Evolutionary conservation across 2,797 vertebrate species (phyloP).

Genomic region (Xerus rutilus): DNA sequence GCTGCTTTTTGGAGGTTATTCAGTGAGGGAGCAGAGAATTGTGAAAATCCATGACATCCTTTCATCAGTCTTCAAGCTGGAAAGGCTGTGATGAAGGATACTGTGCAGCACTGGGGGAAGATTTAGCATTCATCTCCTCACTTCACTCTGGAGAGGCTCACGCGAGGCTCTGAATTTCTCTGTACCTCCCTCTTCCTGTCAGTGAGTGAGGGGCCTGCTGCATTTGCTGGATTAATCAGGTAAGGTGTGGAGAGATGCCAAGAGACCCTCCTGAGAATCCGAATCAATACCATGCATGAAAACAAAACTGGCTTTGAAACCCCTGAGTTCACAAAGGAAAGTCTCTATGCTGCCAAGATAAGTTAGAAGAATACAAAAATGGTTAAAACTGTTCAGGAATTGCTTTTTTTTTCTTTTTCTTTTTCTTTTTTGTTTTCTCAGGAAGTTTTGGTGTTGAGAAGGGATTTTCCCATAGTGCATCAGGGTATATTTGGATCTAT

Average conservation of each 20-base stretch:
- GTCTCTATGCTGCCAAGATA: conserved; percentile 49
- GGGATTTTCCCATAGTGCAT: conserved; percentile 42
- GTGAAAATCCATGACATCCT: background rate
- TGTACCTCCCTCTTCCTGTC: background rate
- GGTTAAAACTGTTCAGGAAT: conserved; percentile 43
- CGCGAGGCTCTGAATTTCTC: conserved; percentile 10
- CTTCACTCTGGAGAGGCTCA: background rate
- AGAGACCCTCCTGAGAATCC: conserved; percentile 52
- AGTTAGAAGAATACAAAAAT: conserved; percentile 66
- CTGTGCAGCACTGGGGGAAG: no score
- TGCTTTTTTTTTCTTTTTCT: background rate
- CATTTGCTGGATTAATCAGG: conserved; percentile 49
- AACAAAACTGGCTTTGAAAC: conserved; percentile 72
- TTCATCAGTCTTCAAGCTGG: background rate
- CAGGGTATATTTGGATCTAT: background rate
- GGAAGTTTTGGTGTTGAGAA: conserved; percentile 41
- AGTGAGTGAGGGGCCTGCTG: background rate
- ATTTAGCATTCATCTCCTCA: background rate
- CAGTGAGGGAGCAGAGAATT: background rate
- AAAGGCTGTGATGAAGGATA: background rate
- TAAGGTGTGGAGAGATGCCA: conserved; percentile 68
- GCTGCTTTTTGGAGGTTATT: background rate
- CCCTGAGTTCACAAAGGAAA: conserved; percentile 47
- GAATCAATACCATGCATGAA: conserved; percentile 64
- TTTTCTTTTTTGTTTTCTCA: background rate